Percentiles rank a stretch among this genome's conserved stretches.
phyloP scores from a whole-genome alignment of 2,888 invertebrate species.

The Diarsia rubi region DNA sequence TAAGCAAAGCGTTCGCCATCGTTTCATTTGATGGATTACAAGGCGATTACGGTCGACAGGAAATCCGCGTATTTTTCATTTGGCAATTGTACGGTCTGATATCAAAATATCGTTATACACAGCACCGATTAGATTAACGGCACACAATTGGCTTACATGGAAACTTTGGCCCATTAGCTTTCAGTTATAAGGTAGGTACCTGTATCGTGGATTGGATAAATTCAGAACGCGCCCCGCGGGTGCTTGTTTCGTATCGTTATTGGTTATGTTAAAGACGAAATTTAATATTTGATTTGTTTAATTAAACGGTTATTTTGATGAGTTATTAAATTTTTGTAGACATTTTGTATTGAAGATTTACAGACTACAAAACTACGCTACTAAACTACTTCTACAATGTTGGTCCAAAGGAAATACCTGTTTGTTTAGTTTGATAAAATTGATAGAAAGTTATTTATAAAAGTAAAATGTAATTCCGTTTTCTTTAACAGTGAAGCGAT shows the following conservation, averaged over 20 bases:
- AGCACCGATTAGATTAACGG: conserved; percentile 88
- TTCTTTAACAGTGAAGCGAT: neutral
- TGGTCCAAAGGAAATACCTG: too few species aligned
- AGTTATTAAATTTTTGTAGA: neutral
- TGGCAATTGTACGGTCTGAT: conserved; percentile 85
- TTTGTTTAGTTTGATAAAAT: neutral
- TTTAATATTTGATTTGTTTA: conserved; percentile 75
- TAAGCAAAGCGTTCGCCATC: conserved; percentile 79
- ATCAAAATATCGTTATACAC: conserved; percentile 88
- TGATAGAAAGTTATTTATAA: neutral
- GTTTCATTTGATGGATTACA: conserved; percentile 89
- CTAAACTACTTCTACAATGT: too few species aligned
- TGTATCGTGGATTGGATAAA: conserved; percentile 83
- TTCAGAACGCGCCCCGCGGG: conserved; percentile 79
- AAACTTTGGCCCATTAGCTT: conserved; percentile 84
- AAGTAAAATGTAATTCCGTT: neutral
- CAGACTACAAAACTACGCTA: neutral
- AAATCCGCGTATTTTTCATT: conserved; percentile 90
- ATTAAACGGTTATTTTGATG: conserved; percentile 22
- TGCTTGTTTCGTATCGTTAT: conserved; percentile 80
- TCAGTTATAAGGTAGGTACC: conserved; percentile 72
- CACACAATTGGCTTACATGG: conserved; percentile 88
- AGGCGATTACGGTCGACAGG: conserved; percentile 86
- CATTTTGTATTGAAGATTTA: neutral
- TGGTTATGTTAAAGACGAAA: conserved; percentile 77